Conservation (phyloP, 2,797 vertebrate genomes). For the Channallabes apus region DNA sequence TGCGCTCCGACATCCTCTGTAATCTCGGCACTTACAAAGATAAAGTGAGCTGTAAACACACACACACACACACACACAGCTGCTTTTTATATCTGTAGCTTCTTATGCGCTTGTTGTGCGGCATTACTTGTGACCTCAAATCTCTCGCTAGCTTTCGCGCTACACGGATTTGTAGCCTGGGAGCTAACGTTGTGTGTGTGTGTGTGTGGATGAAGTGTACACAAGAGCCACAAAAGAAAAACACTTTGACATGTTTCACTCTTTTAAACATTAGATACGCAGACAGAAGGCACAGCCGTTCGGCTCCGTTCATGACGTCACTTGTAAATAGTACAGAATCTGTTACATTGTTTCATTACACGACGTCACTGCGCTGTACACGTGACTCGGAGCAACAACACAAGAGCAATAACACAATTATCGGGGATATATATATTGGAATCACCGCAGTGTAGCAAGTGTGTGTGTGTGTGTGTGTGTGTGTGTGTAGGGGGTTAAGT, state of each 20-base stretch:
- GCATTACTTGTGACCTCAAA: neutral
- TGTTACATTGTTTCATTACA: neutral
- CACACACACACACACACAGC: neutral
- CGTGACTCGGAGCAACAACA: neutral
- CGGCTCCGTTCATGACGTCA: neutral
- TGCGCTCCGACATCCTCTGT: slow-evolving; percentile 95
- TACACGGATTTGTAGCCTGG: neutral
- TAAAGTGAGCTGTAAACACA: slow-evolving; percentile 73
- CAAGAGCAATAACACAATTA: neutral
- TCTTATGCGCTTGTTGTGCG: neutral
- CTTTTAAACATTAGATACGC: neutral
- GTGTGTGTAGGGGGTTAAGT: neutral
- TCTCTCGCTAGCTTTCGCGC: slow-evolving; percentile 17
- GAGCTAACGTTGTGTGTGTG: neutral
- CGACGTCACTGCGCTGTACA: neutral
- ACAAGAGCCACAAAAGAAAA: neutral
- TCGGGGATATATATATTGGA: neutral
- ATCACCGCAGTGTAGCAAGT: neutral
- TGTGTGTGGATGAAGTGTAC: neutral
- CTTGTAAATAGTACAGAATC: neutral
- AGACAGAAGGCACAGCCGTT: neutral
- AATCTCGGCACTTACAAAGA: slow-evolving; percentile 91
- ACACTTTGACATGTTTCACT: neutral
- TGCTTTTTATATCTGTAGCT: too few relatives aligned
- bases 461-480: neutral